A percentile compares a stretch with the other conserved stretches of the same genome.
Conservation (phyloP, 2,797 vertebrate species). For the Silurus lanzhouensis region DNA sequence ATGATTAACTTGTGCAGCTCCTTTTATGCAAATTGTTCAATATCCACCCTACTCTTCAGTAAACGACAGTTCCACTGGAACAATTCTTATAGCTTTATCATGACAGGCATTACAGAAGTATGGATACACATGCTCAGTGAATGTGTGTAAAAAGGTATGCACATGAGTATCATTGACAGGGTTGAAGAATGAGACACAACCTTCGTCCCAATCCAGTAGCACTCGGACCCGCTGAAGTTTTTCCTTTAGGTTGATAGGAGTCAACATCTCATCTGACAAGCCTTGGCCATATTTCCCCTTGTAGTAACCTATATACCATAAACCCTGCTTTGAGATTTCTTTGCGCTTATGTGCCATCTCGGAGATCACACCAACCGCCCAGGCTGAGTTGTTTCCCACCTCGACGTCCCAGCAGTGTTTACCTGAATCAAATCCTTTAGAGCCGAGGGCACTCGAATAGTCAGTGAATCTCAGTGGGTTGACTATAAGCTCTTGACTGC, state of each 20-base stretch:
- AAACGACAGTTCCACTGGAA: conserved; percentile 10
- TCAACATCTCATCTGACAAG: conserved; percentile 32
- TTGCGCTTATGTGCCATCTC: conserved; percentile 37
- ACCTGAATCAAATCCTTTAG: conserved; percentile 48
- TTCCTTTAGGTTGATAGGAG: conserved; percentile 26
- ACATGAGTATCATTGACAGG: conserved; percentile 37
- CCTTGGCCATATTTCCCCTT: conserved; percentile 46
- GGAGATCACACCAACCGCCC: conserved; percentile 66
- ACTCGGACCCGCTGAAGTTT: conserved; percentile 47
- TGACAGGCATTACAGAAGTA: conserved; percentile 50
- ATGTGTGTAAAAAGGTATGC: conserved; percentile 45
- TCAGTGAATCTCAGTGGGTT: background rate
- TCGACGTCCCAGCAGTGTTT: conserved; percentile 67
- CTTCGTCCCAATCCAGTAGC: conserved; percentile 49
- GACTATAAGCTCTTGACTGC: background rate
- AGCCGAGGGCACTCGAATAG: conserved; percentile 63
- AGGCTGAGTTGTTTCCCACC: conserved; percentile 61
- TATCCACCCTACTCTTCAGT: background rate
- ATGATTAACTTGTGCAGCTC: background rate
- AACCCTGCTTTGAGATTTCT: conserved; percentile 29
- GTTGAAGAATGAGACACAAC: conserved; percentile 41
- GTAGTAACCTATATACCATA: conserved; percentile 48
- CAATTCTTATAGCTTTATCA: conserved; percentile 28
- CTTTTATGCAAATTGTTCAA: background rate
- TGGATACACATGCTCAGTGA: conserved; percentile 52